Evolutionary conservation across 1,140 invertebrate genomes (phyloP).

Genomic region (Phenacoccus solenopsis): DNA sequence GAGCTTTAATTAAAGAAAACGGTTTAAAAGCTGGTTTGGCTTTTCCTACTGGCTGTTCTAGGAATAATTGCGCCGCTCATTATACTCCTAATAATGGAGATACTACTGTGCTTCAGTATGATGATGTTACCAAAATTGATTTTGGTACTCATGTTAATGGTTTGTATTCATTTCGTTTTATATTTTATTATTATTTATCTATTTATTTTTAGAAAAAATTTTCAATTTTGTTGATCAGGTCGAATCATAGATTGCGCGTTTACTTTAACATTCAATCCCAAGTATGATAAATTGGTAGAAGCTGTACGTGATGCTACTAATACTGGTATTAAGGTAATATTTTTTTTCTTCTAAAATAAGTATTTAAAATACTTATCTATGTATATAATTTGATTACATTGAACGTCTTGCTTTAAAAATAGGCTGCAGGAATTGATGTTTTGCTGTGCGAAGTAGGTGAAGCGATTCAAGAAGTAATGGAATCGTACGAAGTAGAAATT

Average conservation of each 20-base stretch:
- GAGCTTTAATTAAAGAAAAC: slow-evolving; percentile 87
- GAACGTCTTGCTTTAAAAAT: too few species aligned
- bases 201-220: background rate
- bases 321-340: slow-evolving; percentile 74
- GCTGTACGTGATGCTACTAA: slow-evolving; percentile 97
- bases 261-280: slow-evolving; percentile 91
- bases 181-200: background rate
- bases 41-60: slow-evolving; percentile 96
- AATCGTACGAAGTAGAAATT: slow-evolving; percentile 96
- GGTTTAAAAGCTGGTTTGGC: slow-evolving; percentile 92
- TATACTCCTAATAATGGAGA: slow-evolving; percentile 99
- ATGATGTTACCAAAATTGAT: slow-evolving; percentile 99
- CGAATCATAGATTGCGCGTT: slow-evolving; percentile 99
- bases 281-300: slow-evolving; percentile 89
- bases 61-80: slow-evolving; percentile 98
- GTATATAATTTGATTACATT: slow-evolving; percentile 24
- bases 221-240: slow-evolving; percentile 35
- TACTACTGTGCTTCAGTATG: slow-evolving; percentile 81
- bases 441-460: slow-evolving; percentile 94
- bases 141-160: slow-evolving; percentile 99
- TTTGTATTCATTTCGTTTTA: slow-evolving; percentile 26
- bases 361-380: slow-evolving; percentile 1
- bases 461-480: slow-evolving; percentile 98
- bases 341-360: background rate
- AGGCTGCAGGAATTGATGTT: slow-evolving; percentile 90